phyloP scores from a whole-genome alignment of 2,797 vertebrate species.

The Hylomyscus alleni region DNA sequence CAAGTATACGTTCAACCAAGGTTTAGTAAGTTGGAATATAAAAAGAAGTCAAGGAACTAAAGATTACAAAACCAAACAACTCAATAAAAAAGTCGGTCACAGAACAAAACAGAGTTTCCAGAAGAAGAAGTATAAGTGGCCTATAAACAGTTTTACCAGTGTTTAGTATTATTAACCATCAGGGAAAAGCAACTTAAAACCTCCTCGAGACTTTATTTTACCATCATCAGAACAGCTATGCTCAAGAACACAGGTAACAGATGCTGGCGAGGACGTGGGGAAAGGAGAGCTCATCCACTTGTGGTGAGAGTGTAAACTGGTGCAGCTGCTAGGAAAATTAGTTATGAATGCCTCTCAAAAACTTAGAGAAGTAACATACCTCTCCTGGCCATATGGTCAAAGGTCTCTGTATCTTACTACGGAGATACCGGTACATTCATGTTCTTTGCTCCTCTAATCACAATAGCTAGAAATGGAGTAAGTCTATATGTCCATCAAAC shows the following conservation, averaged over 20 bases:
- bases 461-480: background rate
- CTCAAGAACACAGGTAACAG: background rate
- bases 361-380: background rate
- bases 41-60: background rate
- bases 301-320: background rate
- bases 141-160: background rate
- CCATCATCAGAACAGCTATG: background rate
- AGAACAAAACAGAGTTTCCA: background rate
- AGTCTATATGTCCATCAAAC: background rate
- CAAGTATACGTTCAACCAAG: background rate
- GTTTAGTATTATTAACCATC: background rate
- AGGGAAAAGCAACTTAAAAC: background rate
- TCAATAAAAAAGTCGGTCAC: background rate
- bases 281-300: background rate
- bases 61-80: background rate
- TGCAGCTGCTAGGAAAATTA: background rate
- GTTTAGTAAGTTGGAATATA: background rate
- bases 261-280: background rate
- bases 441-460: background rate
- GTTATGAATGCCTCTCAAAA: background rate
- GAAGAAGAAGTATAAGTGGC: background rate
- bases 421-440: background rate
- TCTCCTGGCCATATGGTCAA: background rate
- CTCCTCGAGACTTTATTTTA: background rate
- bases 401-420: background rate